Evolutionary conservation across 2,797 vertebrate genomes (phyloP).

Genomic region (Sarcophilus harrisii): DNA sequence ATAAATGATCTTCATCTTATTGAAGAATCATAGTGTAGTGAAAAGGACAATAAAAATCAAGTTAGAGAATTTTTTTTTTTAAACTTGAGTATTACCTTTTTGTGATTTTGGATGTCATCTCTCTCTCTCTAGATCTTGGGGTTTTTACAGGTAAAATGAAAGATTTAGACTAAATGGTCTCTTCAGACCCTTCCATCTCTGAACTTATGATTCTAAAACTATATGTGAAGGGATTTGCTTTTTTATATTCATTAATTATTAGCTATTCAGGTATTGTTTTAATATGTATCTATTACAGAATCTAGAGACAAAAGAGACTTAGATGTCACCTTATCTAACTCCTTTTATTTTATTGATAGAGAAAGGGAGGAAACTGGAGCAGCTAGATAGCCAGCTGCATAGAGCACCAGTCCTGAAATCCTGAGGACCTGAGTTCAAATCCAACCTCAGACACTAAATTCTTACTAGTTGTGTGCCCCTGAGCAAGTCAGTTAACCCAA

Average conservation of each 20-base stretch:
- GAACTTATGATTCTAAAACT: background rate
- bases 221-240: background rate
- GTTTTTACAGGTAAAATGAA: background rate
- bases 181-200: background rate
- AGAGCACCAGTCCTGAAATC: too few relatives aligned
- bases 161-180: background rate
- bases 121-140: background rate
- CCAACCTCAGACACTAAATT: too few relatives aligned
- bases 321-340: background rate
- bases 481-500: too few relatives aligned
- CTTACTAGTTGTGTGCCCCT: too few relatives aligned
- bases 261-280: background rate
- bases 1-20: background rate
- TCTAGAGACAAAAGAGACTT: background rate
- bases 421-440: too few relatives aligned
- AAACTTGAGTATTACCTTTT: background rate
- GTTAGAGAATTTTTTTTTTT: background rate
- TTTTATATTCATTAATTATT: constrained; percentile 26
- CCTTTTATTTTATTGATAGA: background rate
- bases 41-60: background rate
- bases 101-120: background rate
- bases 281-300: background rate
- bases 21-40: background rate
- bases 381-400: too few relatives aligned
- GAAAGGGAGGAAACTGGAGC: background rate